Conservation (phyloP, 2,113 vertebrate species). For the Panthera uncia region DNA sequence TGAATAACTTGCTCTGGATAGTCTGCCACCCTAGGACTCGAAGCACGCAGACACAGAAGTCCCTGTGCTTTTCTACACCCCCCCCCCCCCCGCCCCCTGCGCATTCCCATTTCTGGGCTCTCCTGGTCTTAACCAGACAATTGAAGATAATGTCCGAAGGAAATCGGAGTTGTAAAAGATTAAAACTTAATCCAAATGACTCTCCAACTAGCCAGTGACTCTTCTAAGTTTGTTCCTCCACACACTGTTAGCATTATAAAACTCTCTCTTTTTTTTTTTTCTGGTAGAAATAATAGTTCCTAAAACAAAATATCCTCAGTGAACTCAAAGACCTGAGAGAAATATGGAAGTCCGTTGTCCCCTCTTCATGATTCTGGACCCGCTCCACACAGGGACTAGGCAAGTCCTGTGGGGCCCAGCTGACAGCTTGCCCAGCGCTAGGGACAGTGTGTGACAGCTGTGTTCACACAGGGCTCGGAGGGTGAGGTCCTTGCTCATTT, state of each 20-base stretch:
- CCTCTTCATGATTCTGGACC: not conserved
- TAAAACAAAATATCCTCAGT: not conserved
- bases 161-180: not conserved
- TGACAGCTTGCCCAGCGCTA: not conserved
- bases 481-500: not conserved
- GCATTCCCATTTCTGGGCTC: rapidly evolving
- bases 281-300: not conserved
- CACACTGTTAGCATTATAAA: not conserved
- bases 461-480: rapidly evolving
- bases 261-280: not conserved
- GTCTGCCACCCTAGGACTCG: not conserved
- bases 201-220: not conserved
- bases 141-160: not conserved
- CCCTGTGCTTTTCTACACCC: not conserved
- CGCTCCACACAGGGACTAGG: no score
- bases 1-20: not conserved
- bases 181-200: not conserved
- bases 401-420: not conserved
- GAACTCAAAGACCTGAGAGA: not conserved
- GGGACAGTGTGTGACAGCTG: not conserved
- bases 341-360: rapidly evolving
- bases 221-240: not conserved
- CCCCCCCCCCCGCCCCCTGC: rapidly evolving
- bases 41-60: not conserved
- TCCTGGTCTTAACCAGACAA: not conserved